Evolutionary conservation across 2,888 invertebrate species (phyloP), one percentile per base, ranked within the genome.

Genomic region (Trissolcus brochymenae): DNA sequence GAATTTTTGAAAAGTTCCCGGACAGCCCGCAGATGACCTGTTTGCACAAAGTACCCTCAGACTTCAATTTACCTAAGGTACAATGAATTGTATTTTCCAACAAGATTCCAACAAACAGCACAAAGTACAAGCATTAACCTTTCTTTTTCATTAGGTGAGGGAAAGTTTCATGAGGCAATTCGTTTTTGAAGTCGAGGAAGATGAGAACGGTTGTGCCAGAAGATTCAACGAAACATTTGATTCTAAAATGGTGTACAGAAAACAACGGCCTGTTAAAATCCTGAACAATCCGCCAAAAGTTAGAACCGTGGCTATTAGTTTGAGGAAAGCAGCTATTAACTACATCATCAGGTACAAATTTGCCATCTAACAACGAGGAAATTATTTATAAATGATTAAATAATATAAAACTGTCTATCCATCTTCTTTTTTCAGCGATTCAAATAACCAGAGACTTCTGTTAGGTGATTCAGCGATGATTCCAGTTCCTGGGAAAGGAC

Each of bases 91-190:
- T 2, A 19, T 19, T 2, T 19, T 19, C 2, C 2, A 19, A 19
- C 19, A 19, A 41, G 1, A 41, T 41, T 41, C 41, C 2, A 41
- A 41, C 41, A 3, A 41, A 3, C 3, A 13, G 41, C 13, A 1
- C 41, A 41, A 13, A 2, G 41, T n/a, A n/a, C n/a, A n/a, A n/a
- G n/a, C n/a, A 41, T 41, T 19, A 19, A 19, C 1, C 2, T 19
- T 19, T 49, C 6, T 49, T 16, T 50, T n/a, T 25, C 25, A 4
- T 25, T 43, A 95, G 93, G 95, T 98, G 2, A 93, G 99, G 49
- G 99, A 99, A 89, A 99, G 98, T 82, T 99, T 99, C 89, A 98
- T 99, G 96, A 93, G 98, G 6, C 98, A 98, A 89, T 99, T 99
- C 89, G 96, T 98, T 0, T 94, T 94, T 83, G 96, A 96, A 86